These are phyloP conservation scores for Hoplodrina ambigua DNA, from an alignment of 2,888 invertebrate genomes.

Conservation along the genomic window DNA sequence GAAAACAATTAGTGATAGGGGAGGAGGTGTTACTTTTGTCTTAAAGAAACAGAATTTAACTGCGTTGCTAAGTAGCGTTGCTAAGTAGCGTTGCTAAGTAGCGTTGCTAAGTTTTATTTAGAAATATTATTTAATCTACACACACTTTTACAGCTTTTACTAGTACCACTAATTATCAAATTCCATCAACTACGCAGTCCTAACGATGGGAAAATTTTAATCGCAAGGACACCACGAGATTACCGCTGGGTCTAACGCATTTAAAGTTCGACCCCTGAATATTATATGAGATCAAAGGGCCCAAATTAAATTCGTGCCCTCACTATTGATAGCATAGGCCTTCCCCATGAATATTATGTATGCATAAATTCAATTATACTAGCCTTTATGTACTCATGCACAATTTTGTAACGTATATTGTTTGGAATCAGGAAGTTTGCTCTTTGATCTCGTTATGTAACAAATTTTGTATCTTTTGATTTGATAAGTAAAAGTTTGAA, in stretches of 20 bases:
- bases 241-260: constrained; percentile 72
- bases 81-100: no score
- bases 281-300: constrained; percentile 80
- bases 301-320: constrained; percentile 78
- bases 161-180: constrained; percentile 35
- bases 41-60: not conserved
- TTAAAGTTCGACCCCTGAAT: constrained; percentile 75
- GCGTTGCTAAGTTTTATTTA: not conserved
- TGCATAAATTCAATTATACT: constrained; percentile 72
- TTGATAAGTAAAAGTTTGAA: not conserved
- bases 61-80: no score
- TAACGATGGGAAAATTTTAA: constrained; percentile 75
- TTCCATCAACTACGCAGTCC: constrained; percentile 62
- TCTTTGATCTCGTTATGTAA: constrained; percentile 14
- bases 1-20: no score
- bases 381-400: constrained; percentile 51
- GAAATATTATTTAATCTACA: not conserved
- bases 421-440: constrained; percentile 8
- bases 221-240: constrained; percentile 69
- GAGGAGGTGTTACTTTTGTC: no score
- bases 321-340: constrained; percentile 71
- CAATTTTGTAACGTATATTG: constrained; percentile 40
- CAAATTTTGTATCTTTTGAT: constrained; percentile 5
- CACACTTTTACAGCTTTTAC: not conserved
- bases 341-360: constrained; percentile 76